Evolutionary conservation across 2,888 invertebrate species (phyloP).

Genomic region (Pecten maximus): DNA sequence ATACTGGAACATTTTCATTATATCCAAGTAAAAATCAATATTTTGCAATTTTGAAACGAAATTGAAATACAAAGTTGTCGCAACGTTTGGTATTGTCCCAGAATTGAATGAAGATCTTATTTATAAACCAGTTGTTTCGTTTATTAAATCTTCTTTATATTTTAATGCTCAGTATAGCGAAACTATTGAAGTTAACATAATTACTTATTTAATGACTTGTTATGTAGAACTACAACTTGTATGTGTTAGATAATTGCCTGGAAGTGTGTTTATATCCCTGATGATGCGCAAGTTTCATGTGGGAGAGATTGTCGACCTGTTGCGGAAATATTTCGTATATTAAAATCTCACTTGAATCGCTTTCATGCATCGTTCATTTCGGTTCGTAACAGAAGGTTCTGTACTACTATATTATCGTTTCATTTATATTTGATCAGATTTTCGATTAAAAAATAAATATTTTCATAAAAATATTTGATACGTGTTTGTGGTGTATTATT

Average conservation of each 20-base stretch:
- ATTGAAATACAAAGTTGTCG: background rate
- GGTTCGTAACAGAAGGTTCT: background rate
- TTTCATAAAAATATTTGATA: conserved; percentile 13
- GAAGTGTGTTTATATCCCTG: background rate
- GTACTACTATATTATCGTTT: conserved; percentile 16
- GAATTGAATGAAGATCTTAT: background rate
- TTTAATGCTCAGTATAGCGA: background rate
- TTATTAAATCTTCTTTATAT: background rate
- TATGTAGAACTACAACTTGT: background rate
- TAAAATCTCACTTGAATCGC: background rate
- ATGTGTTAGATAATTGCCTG: background rate
- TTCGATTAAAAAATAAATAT: conserved; percentile 33
- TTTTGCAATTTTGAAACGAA: conserved; percentile 25
- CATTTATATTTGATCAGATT: conserved; percentile 35
- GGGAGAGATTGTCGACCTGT: conserved; percentile 18
- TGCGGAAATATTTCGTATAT: background rate
- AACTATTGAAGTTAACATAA: background rate
- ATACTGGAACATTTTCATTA: background rate
- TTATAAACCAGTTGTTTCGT: background rate
- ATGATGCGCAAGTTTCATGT: background rate
- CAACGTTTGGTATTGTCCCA: background rate
- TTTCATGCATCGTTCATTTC: conserved; percentile 23
- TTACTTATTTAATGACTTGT: background rate
- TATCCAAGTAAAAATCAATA: background rate
- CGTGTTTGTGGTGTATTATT: background rate